Base-by-base conservation (phyloP, 2,797 vertebrate species). In the Holocentrus rufus region DNA sequence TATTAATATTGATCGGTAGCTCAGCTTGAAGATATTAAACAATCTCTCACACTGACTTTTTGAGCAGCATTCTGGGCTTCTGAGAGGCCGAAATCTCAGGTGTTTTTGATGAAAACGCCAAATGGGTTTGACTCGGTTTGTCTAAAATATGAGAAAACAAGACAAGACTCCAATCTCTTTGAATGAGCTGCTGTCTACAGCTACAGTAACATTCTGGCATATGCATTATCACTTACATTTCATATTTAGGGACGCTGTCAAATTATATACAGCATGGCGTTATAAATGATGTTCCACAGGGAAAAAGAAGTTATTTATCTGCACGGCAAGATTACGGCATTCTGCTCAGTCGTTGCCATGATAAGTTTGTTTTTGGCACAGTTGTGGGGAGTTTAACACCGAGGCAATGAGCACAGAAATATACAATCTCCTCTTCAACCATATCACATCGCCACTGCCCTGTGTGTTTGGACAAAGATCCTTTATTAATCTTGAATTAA, bases 401-500 rank as follows among this genome's bases (percentile, higher is more conserved):
- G 60, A 5, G 17, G n/a, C 49, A 69, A 49, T 8, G 25, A 74
- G 60, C 23, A 60, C 36, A 74, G 34, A 72, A 54, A 85, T 74
- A 17, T 47, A 66, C 75, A 64, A 36, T 66, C 18, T 62, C 42
- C 56, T 55, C 62, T 73, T 49, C 25, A 61, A 22, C 31, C 0
- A 0, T 36, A 23, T 20, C 70, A 59, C 56, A 8, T 46, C 69
- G 61, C 72, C 71, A 59, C 59, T 77, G 74, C 74, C 65, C 46
- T 64, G 34, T 75, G 36, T 39, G 27, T 82, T 83, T 84, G 75
- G 75, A 73, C 64, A 69, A 65, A 78, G 39, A 76, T 72, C 25
- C 47, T 56, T 60, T 71, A 57, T 76, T 74, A 76, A 65, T 63
- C 52, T 74, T 83, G 75, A 86, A 85, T 81, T 66, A 81, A 81